A percentile compares a stretch with the other conserved stretches of the same genome.
These are phyloP conservation scores for Prosapia bicincta DNA, from an alignment of 2,888 invertebrate genomes.

Conservation along the genomic window DNA sequence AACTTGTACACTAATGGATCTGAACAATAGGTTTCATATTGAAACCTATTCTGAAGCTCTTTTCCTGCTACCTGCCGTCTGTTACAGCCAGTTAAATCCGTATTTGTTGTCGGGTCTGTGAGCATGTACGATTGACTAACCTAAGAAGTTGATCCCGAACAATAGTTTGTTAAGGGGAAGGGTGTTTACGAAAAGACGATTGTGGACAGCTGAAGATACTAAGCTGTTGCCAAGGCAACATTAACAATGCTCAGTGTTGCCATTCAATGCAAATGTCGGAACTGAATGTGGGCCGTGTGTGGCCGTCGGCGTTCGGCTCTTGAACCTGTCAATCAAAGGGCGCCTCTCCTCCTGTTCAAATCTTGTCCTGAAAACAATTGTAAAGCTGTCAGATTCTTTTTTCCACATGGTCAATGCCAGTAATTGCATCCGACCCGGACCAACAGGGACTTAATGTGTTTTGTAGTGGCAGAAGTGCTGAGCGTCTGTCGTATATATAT, in stretches of 20 bases:
- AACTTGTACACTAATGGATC: background rate
- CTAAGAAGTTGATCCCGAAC: background rate
- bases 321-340: constrained; percentile 1
- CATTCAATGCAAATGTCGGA: background rate
- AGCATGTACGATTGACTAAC: background rate
- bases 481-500: too few relatives aligned
- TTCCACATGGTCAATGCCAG: background rate
- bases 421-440: background rate
- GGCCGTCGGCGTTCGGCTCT: background rate
- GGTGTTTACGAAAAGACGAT: constrained; percentile 2
- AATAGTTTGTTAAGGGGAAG: constrained; percentile 2
- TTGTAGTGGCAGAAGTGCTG: too few relatives aligned
- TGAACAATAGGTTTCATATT: background rate
- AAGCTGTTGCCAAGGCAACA: background rate
- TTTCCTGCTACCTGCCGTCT: background rate
- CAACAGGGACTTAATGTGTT: background rate
- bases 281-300: background rate
- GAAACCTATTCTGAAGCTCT: background rate
- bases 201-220: background rate
- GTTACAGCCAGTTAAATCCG: background rate
- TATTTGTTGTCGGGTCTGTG: background rate
- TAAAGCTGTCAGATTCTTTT: background rate
- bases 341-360: background rate
- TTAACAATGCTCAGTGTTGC: background rate
- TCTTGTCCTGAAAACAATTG: background rate